Evolutionary conservation across 2,888 invertebrate species (phyloP).

Genomic region (Lordiphosa fenestrarum): DNA sequence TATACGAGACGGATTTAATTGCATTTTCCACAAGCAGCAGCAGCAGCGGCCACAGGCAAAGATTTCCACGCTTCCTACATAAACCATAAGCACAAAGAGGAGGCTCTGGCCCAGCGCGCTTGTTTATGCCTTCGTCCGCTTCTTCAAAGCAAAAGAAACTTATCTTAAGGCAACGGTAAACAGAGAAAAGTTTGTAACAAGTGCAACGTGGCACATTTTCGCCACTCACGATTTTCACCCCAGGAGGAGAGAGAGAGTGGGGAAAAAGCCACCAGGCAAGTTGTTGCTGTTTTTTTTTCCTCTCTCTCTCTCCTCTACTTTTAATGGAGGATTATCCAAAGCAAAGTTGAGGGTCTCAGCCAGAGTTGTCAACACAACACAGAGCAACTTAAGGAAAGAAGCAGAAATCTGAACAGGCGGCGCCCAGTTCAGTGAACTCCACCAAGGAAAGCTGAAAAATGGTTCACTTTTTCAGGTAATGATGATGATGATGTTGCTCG

Average conservation of each 20-base stretch:
- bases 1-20: conserved; percentile 56
- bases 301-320: conserved; percentile 7
- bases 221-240: conserved; percentile 69
- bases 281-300: background rate
- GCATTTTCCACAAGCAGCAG: conserved; percentile 53
- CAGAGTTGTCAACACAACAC: conserved; percentile 31
- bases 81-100: conserved; percentile 58
- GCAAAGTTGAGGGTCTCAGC: conserved; percentile 32
- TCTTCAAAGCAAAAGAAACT: conserved; percentile 53
- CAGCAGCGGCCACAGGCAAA: conserved; percentile 11
- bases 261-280: conserved; percentile 46
- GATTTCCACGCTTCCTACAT: conserved; percentile 61
- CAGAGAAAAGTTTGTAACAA: conserved; percentile 39
- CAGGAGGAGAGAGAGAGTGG: conserved; percentile 19
- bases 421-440: conserved; percentile 67
- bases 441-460: conserved; percentile 46
- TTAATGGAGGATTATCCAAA: conserved; percentile 65
- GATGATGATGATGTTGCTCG: conserved; percentile 43
- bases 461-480: conserved; percentile 55
- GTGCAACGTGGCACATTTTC: conserved; percentile 71
- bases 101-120: conserved; percentile 14
- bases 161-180: conserved; percentile 62
- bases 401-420: conserved; percentile 60
- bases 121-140: conserved; percentile 22
- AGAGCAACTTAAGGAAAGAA: conserved; percentile 2